Evolutionary conservation across 2,113 vertebrate species (phyloP), one percentile per base, ranked within the genome.

Genomic region (Thomomys bottae): DNA sequence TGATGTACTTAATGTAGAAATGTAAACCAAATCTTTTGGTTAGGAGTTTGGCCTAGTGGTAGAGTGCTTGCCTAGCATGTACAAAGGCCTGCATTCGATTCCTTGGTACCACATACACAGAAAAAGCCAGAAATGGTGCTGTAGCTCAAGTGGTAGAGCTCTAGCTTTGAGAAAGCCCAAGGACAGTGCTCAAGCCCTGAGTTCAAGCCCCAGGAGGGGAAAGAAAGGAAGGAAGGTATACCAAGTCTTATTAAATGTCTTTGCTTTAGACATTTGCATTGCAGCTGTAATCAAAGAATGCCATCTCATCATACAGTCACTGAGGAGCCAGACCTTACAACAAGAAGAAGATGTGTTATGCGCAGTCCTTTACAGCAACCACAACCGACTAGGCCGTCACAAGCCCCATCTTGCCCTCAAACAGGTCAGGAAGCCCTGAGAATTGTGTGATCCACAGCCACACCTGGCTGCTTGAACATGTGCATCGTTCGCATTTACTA

Each of bases 391-490:
- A 95, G 87, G 97, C 63, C 97, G 20, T 49, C 98, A 98, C 92
- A 98, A 97, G 73, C 77, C 98, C 1, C 97, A 97, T 91, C 90
- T 98, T 73, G 97, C 97, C 54, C 94, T 98, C 90, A 97, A 95
- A 96, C 98, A 98, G 98, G 98, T 98, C 93, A 98, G 97, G 59
- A 78, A 78, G 26, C 34, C 42, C n/a, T 11, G 2, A 54, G 49
- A 15, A 54, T 15, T 15, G 14, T 17, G 4, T 14, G 30, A 0
- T 24, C 3, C 70, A 34, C 49, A 54, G 3, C 49, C 49, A 54
- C 5, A 54, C 24, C 23, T 61, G 45, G 34, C 63, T 80, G 72
- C 32, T 76, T 84, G 61, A 85, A 76, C 49, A 61, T 79, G 30
- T 28, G 76, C 32, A 54, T 84, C n/a, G 76, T 1, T 21, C 8